Evolutionary conservation across 2,888 invertebrate genomes (phyloP), one percentile per base, ranked within the genome.

Genomic region (Drosophila mercatorum): DNA sequence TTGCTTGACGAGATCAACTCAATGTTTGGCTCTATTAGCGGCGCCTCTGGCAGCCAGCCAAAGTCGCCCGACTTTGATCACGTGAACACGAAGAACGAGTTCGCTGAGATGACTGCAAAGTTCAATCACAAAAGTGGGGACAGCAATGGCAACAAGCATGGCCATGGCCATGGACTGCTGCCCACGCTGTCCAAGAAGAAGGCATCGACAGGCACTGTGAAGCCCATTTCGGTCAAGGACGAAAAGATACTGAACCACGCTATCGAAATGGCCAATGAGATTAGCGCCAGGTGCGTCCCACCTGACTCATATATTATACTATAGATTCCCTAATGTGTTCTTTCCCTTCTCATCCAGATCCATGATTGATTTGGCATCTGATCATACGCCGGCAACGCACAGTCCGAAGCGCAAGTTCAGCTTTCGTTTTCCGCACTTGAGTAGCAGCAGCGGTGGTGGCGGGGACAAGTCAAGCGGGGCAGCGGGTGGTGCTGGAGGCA

Each of bases 191-290:
- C 90, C 41, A 93, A 92, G 71, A 92, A 93, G 60, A 91, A 91
- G 60, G 81, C 91, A 67, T 81, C 90, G 49, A 90, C 91, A 40
- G 93, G 94, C 31, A 94, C 95, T 0, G 89, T 90, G 2, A 98
- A 98, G 92, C 97, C 96, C 4, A 98, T 99, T 93, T 98, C 98
- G 12, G 97, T 98, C 0, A 96, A 98, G 71, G 98, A 98, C 90
- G 96, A 97, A 92, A 97, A 96, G 92, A 97, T 97, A 10, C 94
- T 99, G 70, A 97, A 98, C 87, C 97, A 97, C 26, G 98, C 98
- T 0, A 98, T 98, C 72, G 97, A 97, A 60, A 95, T 98, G 93
- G 98, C 98, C 26, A 97, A 97, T 92, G 98, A 98, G 93, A 95
- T 98, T 70, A 97, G 97, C 51, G 95, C 95, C 55, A 94, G 95